Conservation (phyloP, 2,113 vertebrate species). For the human region GRCh38 chr6:69972501-69973000, state of each 20-base stretch:
- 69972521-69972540: not conserved
- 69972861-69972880: not conserved
- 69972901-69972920: not conserved
- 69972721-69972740: not conserved
- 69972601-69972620: not conserved
- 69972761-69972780: constrained; percentile 28
- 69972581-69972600: not conserved
- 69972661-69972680: not conserved
- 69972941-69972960: not conserved
- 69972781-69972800: not conserved
- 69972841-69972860: not conserved
- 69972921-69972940: not conserved
- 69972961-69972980: not conserved
- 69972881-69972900: not conserved
- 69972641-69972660: not conserved
- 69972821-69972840: not conserved
- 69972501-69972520: not conserved
- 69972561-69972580: not conserved
- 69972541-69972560: constrained; percentile 16
- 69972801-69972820: constrained; percentile 30
- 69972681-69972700: not conserved
- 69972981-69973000: constrained; percentile 7
- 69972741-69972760: not conserved
- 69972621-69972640: constrained; percentile 16
- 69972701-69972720: not conserved